These are phyloP conservation scores for Cephus spinipes DNA, from an alignment of 2,888 invertebrate genomes.

Conservation along the genomic window DNA sequence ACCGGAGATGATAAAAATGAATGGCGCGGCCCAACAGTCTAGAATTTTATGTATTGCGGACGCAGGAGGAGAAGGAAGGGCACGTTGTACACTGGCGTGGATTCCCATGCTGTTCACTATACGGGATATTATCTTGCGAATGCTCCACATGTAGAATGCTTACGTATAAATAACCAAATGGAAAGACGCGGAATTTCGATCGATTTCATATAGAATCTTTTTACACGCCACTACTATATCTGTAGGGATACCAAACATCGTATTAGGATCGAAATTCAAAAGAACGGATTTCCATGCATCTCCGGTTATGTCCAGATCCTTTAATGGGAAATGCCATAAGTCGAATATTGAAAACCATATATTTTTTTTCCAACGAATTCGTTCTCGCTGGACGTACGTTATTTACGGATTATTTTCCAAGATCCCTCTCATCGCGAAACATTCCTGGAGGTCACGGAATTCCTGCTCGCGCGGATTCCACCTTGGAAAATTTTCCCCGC, in stretches of 20 bases:
- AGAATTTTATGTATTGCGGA: background rate
- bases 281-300: background rate
- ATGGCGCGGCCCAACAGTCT: background rate
- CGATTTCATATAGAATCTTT: background rate
- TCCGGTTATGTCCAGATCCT: background rate
- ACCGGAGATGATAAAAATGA: background rate
- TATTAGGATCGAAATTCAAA: background rate
- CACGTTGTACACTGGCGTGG: background rate
- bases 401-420: background rate
- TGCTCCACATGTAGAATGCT: background rate
- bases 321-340: background rate
- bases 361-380: no score
- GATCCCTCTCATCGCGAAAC: background rate
- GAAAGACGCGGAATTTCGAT: background rate
- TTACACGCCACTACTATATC: background rate
- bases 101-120: background rate
- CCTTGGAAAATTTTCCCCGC: background rate
- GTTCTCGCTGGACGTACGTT: no score
- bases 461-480: background rate
- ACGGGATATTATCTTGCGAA: background rate
- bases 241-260: background rate
- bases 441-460: background rate
- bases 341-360: background rate
- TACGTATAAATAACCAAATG: background rate
- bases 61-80: background rate